A percentile compares a stretch with the other conserved stretches of the same genome.
phyloP scores from a whole-genome alignment of 2,797 vertebrate genomes.

The Buphagus erythrorhynchus region DNA sequence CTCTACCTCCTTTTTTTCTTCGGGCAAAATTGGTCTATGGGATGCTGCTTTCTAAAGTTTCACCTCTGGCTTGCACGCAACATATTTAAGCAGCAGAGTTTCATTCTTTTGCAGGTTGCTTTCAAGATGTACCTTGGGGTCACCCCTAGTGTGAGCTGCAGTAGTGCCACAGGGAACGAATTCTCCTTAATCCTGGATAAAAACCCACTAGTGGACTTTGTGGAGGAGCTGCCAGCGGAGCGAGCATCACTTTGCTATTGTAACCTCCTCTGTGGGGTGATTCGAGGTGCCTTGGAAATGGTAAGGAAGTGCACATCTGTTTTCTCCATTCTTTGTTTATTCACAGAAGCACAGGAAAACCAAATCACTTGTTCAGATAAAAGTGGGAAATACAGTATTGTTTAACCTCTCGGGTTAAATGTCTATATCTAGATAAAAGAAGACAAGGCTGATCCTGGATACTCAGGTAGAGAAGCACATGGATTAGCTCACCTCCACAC shows the following conservation, averaged over 20 bases:
- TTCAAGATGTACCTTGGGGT: slow-evolving; percentile 84
- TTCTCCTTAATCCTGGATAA: slow-evolving; percentile 82
- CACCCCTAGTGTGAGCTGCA: slow-evolving; percentile 76
- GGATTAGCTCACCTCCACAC: background rate
- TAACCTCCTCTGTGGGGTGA: slow-evolving; percentile 78
- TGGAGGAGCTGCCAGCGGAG: slow-evolving; percentile 78
- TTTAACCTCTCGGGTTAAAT: background rate
- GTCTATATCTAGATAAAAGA: background rate
- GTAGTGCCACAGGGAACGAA: slow-evolving; percentile 68
- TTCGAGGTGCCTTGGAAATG: slow-evolving; percentile 83
- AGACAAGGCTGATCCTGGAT: background rate
- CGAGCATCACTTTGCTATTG: slow-evolving; percentile 78
- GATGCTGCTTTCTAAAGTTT: background rate
- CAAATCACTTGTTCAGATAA: background rate
- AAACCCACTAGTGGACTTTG: slow-evolving; percentile 80
- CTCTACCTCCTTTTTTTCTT: background rate
- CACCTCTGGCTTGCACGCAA: background rate
- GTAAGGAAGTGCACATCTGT: slow-evolving; percentile 25
- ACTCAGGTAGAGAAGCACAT: background rate
- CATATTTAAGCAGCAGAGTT: background rate
- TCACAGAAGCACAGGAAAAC: background rate
- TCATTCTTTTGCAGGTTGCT: slow-evolving; percentile 71
- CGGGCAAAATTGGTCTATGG: background rate
- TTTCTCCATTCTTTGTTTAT: background rate
- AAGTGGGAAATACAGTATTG: background rate